phyloP scores from a whole-genome alignment of 2,113 vertebrate species.

The Carettochelys insculpta region DNA sequence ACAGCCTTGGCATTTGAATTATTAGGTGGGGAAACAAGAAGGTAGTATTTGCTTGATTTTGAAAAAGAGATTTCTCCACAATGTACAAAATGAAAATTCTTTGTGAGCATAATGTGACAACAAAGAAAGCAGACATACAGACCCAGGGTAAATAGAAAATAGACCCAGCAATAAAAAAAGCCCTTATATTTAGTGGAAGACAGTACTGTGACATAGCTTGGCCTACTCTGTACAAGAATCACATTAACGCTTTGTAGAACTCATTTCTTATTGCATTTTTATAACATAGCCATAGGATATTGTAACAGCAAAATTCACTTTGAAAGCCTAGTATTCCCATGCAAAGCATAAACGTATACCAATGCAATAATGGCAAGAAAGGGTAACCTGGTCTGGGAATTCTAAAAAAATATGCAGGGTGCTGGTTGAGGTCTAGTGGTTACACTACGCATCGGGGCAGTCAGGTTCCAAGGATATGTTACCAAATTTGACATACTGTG shows the following conservation, averaged over 20 bases:
- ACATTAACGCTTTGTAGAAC: neutral
- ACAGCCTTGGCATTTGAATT: neutral
- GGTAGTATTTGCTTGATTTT: neutral
- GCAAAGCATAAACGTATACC: neutral
- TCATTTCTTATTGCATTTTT: neutral
- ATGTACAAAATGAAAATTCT: neutral
- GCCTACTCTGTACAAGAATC: neutral
- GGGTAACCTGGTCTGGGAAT: neutral
- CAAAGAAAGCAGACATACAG: neutral
- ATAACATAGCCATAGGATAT: neutral
- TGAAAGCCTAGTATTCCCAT: neutral
- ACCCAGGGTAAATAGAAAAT: neutral
- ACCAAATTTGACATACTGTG: accelerated
- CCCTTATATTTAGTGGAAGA: neutral
- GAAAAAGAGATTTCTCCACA: neutral
- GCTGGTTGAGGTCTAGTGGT: neutral
- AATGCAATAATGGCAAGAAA: neutral
- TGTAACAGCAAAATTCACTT: neutral
- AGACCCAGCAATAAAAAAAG: neutral
- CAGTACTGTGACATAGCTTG: neutral
- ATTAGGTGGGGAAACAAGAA: neutral
- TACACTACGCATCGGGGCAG: accelerated
- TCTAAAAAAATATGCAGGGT: neutral
- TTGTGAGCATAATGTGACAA: neutral
- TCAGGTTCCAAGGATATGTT: neutral